These are phyloP conservation scores for Petaurus breviceps DNA, from an alignment of 2,113 vertebrate species.

Conservation along the genomic window DNA sequence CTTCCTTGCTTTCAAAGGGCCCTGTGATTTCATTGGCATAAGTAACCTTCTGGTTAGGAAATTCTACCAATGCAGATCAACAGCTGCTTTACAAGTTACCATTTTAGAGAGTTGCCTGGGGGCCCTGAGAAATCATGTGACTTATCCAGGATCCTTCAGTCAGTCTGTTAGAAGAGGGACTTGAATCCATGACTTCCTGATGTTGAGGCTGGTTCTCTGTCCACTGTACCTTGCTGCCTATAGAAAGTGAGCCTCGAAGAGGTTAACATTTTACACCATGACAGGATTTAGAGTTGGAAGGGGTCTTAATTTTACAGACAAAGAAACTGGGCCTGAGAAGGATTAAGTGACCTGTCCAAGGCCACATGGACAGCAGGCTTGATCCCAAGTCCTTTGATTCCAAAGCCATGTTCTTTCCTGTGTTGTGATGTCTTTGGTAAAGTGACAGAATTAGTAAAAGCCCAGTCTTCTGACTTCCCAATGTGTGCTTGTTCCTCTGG, in stretches of 20 bases:
- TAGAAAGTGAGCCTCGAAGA: background rate
- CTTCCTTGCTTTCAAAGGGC: background rate
- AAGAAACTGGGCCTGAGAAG: background rate
- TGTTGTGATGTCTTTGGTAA: background rate
- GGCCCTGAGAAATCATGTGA: background rate
- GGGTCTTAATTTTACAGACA: background rate
- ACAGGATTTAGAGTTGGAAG: background rate
- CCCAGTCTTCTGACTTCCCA: background rate
- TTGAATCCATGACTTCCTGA: background rate
- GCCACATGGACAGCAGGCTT: background rate
- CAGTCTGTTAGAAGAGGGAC: background rate
- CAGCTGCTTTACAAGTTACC: background rate
- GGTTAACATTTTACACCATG: background rate
- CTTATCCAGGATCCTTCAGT: background rate
- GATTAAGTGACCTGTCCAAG: background rate
- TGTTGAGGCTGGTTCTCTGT: background rate
- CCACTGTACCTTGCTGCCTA: background rate
- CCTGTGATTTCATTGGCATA: background rate
- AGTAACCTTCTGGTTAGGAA: background rate
- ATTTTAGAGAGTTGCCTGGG: background rate
- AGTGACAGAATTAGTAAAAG: background rate
- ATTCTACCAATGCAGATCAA: background rate
- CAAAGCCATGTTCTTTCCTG: background rate
- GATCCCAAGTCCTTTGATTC: background rate
- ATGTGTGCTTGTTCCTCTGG: background rate